Percentiles rank a stretch among this genome's conserved stretches.
Evolutionary conservation across 2,888 invertebrate genomes (phyloP).

Genomic region (Drosophila nr. medialis): DNA sequence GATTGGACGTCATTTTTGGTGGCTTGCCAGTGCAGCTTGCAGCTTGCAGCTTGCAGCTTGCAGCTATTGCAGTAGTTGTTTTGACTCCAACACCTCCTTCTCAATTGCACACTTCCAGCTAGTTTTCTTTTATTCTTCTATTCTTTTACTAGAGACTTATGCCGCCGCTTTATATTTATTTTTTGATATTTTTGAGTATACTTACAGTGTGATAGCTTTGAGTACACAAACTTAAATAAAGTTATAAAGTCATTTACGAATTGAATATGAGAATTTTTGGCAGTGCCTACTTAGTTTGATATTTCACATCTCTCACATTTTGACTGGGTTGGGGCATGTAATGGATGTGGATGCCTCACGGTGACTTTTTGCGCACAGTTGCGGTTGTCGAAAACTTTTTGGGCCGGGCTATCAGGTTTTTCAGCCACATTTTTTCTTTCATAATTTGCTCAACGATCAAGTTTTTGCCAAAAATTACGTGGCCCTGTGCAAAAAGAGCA

Average conservation of each 20-base stretch:
- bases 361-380: slow-evolving; percentile 12
- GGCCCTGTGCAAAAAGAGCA: slow-evolving; percentile 50
- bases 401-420: slow-evolving; percentile 55
- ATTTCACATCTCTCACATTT: not conserved
- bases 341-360: slow-evolving; percentile 23
- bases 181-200: too few relatives aligned
- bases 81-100: not conserved
- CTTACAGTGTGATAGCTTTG: not conserved
- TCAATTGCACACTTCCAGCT: slow-evolving; percentile 3
- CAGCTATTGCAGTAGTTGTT: slow-evolving; percentile 5
- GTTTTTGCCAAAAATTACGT: slow-evolving; percentile 77
- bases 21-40: slow-evolving; percentile 13
- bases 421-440: slow-evolving; percentile 61
- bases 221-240: not conserved
- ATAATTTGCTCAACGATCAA: slow-evolving; percentile 72
- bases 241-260: not conserved
- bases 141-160: not conserved
- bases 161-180: too few relatives aligned
- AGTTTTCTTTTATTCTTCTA: not conserved
- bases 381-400: slow-evolving; percentile 45
- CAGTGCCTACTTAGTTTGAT: not conserved
- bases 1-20: slow-evolving; percentile 12
- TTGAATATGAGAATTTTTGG: not conserved
- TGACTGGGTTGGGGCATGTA: not conserved
- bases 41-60: slow-evolving; percentile 4